Base-by-base conservation (phyloP, 2,113 vertebrate species). In the Daubentonia madagascariensis region DNA sequence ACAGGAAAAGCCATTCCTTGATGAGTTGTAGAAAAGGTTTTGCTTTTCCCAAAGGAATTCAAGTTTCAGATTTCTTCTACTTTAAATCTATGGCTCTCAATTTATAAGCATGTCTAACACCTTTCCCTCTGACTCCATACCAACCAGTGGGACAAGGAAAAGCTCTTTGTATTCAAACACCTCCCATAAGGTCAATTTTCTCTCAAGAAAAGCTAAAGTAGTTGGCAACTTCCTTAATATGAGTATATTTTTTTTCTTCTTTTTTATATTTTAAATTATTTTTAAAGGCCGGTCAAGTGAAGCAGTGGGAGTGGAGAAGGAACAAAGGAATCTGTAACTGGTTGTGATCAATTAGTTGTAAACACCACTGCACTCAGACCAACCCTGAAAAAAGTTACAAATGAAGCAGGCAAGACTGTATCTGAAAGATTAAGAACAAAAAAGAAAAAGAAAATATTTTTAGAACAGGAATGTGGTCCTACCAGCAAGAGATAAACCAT, bases 171-270 rank as follows among this genome's bases (percentile, higher is more conserved):
- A 84, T 18, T 92, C 30, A 61, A 63, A 80, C 20, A 76, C 48
- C 13, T 81, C 37, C n/a, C 40, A 32, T 80, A 59, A 88, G 22
- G 23, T 65, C 67, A 67, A 37, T 30, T 91, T 96, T 85, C 85
- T 76, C 94, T 89, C 48, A 85, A 94, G 67, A 52, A 57, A 83
- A 91, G 45, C 78, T 78, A 85, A 85, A 84, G 59, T 52, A 48
- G 40, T 18, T 73, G 30, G 30, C 40, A 86, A 91, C 3, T 70
- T 91, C 61, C 52, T 89, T 89, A 89, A 79, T 72, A 59, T 68
- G 43, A 95, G 4, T 35, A 25, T 16, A 63, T 65, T 94, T 96
- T 90, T n/a, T n/a, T n/a, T n/a, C n/a, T n/a, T n/a, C n/a, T n/a
- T n/a, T n/a, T n/a, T n/a, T n/a, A n/a, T n/a, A n/a, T n/a, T n/a